A percentile compares a stretch with the other conserved stretches of the same genome.
These are phyloP conservation scores for Aporrectodea caliginosa DNA, from an alignment of 1,140 invertebrate genomes.

Conservation along the genomic window DNA sequence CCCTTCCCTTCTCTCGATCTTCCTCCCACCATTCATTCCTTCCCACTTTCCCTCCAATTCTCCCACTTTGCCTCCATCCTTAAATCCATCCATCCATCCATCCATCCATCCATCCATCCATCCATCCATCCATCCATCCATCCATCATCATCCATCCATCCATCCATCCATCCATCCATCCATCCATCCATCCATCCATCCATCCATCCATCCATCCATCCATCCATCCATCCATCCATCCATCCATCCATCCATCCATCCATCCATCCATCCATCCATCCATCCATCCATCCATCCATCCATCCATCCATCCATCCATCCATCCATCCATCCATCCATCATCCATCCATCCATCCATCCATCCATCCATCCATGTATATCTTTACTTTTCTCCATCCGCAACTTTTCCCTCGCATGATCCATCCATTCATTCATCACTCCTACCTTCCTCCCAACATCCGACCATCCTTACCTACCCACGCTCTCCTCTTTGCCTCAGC, in stretches of 20 bases:
- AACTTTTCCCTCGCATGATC: no score
- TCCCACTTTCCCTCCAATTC: background rate
- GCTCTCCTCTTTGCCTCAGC: no score
- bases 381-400: background rate
- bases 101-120: no score
- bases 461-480: no score
- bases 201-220: constrained; percentile 6
- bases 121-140: background rate
- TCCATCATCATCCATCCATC: no score
- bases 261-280: constrained; percentile 8
- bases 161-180: background rate
- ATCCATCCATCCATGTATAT: background rate
- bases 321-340: constrained; percentile 4
- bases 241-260: constrained; percentile 11
- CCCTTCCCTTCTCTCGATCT: no score
- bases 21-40: no score
- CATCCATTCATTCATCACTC: no score
- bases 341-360: background rate
- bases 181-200: background rate
- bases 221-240: constrained; percentile 13
- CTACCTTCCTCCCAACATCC: no score
- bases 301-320: constrained; percentile 7
- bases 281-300: constrained; percentile 10
- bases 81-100: no score
- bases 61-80: no score